Conservation (phyloP, 2,113 vertebrate genomes). For the Lampris megalopsis region DNA sequence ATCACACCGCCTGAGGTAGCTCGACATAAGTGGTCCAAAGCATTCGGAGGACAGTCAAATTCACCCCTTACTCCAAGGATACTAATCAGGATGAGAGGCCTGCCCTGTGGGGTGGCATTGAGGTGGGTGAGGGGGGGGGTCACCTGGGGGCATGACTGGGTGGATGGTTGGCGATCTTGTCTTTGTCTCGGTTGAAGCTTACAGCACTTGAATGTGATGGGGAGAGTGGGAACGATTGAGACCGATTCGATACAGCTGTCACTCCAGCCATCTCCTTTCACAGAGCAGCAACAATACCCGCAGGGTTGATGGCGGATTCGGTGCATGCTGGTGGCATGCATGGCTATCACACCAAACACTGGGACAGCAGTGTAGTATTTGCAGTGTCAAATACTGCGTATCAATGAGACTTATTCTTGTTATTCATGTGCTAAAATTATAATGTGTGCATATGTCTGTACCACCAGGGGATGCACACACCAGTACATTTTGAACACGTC, state of each 20-base stretch:
- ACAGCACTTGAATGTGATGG: constrained; percentile 79
- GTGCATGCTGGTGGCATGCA: constrained; percentile 65
- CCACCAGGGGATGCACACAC: constrained; percentile 14
- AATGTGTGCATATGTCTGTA: background rate
- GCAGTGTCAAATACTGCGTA: too few relatives aligned
- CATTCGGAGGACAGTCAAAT: constrained; percentile 63
- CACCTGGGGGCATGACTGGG: constrained; percentile 60
- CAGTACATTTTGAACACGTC: background rate
- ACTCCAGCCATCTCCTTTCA: constrained; percentile 68
- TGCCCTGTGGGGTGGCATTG: constrained; percentile 53
- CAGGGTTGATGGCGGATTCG: constrained; percentile 48
- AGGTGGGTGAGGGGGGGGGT: constrained; percentile 30
- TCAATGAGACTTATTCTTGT: background rate
- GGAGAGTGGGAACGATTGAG: constrained; percentile 71
- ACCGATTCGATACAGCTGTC: constrained; percentile 84
- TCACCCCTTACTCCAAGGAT: constrained; percentile 40
- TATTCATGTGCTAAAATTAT: constrained; percentile 11
- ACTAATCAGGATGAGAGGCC: constrained; percentile 69
- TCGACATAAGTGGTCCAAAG: constrained; percentile 48
- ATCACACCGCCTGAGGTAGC: constrained; percentile 30
- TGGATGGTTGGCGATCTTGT: constrained; percentile 64
- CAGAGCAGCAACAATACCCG: constrained; percentile 64
- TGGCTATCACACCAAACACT: constrained; percentile 34
- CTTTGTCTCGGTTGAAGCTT: constrained; percentile 77
- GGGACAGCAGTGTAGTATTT: constrained; percentile 3